Percentiles rank a stretch among this genome's conserved stretches.
Conservation (phyloP, 2,888 invertebrate species). For the Melipona bicolor region DNA sequence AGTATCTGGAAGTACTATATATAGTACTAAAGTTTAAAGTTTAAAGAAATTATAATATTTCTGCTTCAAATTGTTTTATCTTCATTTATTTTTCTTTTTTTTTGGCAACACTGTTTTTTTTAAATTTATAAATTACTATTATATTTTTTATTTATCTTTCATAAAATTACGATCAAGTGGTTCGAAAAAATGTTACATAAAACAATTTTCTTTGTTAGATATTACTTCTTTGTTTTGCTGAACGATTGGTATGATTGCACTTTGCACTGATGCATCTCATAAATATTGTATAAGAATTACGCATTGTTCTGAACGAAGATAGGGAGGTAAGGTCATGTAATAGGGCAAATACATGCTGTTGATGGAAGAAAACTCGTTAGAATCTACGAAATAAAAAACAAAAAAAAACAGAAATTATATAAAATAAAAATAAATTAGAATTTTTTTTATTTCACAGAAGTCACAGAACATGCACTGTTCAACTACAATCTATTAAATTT, state of each 20-base stretch:
- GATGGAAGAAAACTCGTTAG: background rate
- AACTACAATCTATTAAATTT: no score
- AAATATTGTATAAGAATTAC: conserved; percentile 11
- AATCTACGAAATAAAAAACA: background rate
- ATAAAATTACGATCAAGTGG: background rate
- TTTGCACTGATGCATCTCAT: background rate
- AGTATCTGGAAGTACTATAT: no score
- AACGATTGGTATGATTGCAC: background rate
- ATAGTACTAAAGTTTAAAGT: no score
- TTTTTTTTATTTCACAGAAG: background rate
- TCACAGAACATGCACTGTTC: no score
- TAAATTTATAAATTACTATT: background rate
- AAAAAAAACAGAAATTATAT: background rate
- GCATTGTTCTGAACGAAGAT: conserved; percentile 4
- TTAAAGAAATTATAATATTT: no score
- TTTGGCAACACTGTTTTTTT: background rate
- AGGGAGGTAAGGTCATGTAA: background rate
- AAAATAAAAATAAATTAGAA: background rate
- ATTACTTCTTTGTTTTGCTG: conserved; percentile 12
- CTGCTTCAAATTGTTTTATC: no score
- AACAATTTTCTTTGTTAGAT: conserved; percentile 1
- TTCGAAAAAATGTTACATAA: background rate
- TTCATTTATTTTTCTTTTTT: background rate
- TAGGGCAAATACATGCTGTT: background rate
- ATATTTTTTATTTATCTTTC: background rate